These are phyloP conservation scores for Cervus canadensis DNA, from an alignment of 2,113 vertebrate genomes.

Conservation along the genomic window DNA sequence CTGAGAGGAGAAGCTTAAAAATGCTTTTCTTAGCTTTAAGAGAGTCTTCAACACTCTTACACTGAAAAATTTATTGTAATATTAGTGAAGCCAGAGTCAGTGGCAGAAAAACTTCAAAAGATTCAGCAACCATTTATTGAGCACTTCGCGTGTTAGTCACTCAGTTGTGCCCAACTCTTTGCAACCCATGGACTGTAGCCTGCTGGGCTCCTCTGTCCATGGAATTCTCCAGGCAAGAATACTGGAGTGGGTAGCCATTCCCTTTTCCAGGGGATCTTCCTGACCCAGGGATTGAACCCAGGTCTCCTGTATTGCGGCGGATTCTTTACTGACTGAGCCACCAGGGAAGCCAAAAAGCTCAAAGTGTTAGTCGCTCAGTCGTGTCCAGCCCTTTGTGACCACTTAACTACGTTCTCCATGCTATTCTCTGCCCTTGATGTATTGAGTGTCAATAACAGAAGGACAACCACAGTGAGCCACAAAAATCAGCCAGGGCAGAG, in stretches of 20 bases:
- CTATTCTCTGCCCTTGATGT: neutral
- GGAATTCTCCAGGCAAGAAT: neutral
- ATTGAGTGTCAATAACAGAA: neutral
- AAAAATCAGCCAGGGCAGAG: neutral
- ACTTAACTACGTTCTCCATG: neutral
- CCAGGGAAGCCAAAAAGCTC: neutral
- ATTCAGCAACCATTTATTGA: neutral
- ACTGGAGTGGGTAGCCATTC: neutral
- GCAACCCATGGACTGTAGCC: neutral
- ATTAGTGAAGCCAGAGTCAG: neutral
- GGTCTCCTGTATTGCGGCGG: neutral
- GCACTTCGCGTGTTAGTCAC: neutral
- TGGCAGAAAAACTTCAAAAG: neutral
- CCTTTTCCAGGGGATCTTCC: neutral
- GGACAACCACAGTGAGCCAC: neutral
- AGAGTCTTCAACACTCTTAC: neutral
- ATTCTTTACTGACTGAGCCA: neutral
- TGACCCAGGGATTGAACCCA: neutral
- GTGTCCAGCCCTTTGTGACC: neutral
- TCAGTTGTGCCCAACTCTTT: neutral
- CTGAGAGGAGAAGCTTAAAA: neutral
- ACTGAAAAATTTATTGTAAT: neutral
- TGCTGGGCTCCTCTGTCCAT: neutral
- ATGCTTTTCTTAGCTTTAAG: neutral
- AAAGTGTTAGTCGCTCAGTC: fast-evolving